Percentiles rank a stretch among this genome's conserved stretches.
Conservation (phyloP, 92 coral and sea anemone genomes). For the Epizoanthus rinbou region DNA sequence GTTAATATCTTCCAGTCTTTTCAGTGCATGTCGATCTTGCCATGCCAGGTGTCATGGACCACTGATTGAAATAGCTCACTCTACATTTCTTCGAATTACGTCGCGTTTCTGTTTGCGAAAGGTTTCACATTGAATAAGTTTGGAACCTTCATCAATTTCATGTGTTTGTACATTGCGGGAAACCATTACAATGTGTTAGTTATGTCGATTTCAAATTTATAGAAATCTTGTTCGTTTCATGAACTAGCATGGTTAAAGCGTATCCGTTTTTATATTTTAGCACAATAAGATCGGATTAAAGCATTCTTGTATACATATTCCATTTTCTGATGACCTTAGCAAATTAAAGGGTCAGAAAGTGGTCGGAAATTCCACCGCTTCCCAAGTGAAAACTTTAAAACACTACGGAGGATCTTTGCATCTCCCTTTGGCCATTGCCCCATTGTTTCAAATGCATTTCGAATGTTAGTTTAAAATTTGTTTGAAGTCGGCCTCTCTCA, state of each 20-base stretch:
- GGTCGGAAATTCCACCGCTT: conserved; percentile 33
- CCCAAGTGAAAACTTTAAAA: conserved; percentile 19
- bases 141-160: neutral
- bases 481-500: conserved; percentile 62
- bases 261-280: conserved; percentile 33
- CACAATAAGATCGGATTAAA: conserved; percentile 42
- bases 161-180: conserved; percentile 12
- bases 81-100: conserved; percentile 8
- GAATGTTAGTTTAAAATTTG: conserved; percentile 50
- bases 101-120: conserved; percentile 20
- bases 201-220: conserved; percentile 8
- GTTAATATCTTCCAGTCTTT: conserved; percentile 52
- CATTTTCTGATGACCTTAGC: conserved; percentile 63
- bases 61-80: conserved; percentile 59
- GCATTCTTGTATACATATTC: conserved; percentile 58
- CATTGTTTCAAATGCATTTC: conserved; percentile 44
- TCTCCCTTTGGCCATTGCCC: neutral
- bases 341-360: conserved; percentile 66
- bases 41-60: conserved; percentile 55
- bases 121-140: neutral
- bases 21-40: conserved; percentile 42
- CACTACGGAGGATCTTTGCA: conserved; percentile 1
- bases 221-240: neutral
- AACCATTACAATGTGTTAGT: neutral
- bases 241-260: neutral